Evolutionary conservation across 2,888 invertebrate species (phyloP).

Genomic region (Acanthosoma haemorrhoidale): DNA sequence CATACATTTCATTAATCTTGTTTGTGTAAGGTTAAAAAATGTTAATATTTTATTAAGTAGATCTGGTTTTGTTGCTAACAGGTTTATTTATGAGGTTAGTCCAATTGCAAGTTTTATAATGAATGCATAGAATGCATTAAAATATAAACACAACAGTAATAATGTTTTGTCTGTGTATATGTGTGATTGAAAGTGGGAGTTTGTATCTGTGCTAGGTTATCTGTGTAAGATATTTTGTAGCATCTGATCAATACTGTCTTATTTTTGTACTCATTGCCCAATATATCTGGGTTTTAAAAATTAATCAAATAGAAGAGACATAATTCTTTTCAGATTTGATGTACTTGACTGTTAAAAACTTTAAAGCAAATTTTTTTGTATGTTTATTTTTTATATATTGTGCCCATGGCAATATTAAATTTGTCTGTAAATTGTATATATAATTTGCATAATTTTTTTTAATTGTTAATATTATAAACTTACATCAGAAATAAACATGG

Average conservation of each 20-base stretch:
- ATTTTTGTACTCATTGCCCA: conserved; percentile 8
- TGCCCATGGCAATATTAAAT: not conserved
- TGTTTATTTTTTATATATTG: not conserved
- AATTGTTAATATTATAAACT: not conserved
- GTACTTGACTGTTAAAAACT: not conserved
- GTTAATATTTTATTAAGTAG: not conserved
- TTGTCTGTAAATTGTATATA: conserved; percentile 5
- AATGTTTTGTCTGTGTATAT: not conserved
- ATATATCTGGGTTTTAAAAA: not conserved
- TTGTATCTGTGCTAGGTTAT: not conserved
- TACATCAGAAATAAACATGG: not conserved
- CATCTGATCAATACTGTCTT: conserved; percentile 14
- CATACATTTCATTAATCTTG: not conserved
- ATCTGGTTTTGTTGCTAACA: not conserved
- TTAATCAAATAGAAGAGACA: conserved; percentile 6
- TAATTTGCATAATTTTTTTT: not conserved
- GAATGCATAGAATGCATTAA: too few species aligned
- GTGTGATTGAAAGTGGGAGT: conserved; percentile 3
- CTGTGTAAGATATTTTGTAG: conserved; percentile 14
- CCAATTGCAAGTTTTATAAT: not conserved
- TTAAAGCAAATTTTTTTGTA: not conserved
- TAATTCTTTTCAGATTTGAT: conserved; percentile 7
- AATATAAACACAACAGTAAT: not conserved
- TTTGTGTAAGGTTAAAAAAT: not conserved
- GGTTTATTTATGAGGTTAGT: not conserved